phyloP scores from a whole-genome alignment of 2,888 invertebrate species.

The Lithophane leautieri region DNA sequence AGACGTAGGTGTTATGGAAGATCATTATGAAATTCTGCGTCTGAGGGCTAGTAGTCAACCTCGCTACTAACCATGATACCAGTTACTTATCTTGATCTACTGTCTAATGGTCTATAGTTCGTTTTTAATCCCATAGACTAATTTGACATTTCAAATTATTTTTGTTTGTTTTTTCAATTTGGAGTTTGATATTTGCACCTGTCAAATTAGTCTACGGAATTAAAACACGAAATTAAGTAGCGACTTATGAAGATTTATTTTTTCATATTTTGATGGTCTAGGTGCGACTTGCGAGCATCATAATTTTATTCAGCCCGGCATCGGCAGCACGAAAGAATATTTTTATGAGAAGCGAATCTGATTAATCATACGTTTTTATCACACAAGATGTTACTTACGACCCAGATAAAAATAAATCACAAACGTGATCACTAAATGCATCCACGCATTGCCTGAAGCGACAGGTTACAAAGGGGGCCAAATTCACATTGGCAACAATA shows the following conservation, averaged over 20 bases:
- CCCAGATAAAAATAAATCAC: slow-evolving; percentile 40
- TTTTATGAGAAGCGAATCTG: neutral
- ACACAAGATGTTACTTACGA: neutral
- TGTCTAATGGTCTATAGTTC: neutral
- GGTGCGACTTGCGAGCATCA: neutral
- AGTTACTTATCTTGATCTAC: neutral
- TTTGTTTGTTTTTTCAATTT: no score
- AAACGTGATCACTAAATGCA: slow-evolving; percentile 50
- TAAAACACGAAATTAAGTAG: no score
- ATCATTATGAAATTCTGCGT: neutral
- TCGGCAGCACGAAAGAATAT: neutral
- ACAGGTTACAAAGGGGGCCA: slow-evolving; percentile 41
- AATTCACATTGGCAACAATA: slow-evolving; percentile 48
- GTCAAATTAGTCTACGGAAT: no score
- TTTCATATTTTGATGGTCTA: neutral
- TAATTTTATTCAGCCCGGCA: neutral
- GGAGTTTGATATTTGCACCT: no score
- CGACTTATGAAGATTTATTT: no score
- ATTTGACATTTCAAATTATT: no score
- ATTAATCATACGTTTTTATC: neutral
- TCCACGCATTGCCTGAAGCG: slow-evolving; percentile 46
- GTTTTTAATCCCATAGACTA: no score
- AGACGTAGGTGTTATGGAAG: neutral
- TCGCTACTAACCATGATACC: neutral
- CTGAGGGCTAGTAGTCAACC: neutral